phyloP scores from a whole-genome alignment of 2,888 invertebrate genomes.

The Macrosiphum euphorbiae region DNA sequence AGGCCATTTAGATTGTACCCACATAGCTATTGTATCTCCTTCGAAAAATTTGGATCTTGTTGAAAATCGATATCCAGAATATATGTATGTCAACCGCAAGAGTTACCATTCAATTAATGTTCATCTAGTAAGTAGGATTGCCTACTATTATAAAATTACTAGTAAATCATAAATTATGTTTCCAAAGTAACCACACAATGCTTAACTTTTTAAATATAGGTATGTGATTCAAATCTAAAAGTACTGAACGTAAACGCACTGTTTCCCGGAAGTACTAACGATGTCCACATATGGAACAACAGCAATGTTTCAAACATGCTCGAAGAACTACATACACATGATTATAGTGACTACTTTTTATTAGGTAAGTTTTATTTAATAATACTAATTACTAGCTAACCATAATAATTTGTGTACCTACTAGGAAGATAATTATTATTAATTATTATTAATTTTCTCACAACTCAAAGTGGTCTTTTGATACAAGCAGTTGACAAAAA shows the following conservation, averaged over 20 bases:
- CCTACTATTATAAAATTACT: not conserved
- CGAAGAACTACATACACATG: no score
- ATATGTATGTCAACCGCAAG: not conserved
- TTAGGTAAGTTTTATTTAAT: no score
- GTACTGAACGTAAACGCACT: not conserved
- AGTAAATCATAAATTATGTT: not conserved
- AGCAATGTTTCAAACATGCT: no score
- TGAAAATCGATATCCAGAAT: not conserved
- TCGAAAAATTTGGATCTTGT: not conserved
- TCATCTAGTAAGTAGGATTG: not conserved
- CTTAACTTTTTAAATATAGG: not conserved
- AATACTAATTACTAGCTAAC: no score
- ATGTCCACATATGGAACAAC: not conserved
- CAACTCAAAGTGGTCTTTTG: no score
- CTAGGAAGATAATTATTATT: no score
- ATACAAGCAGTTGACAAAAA: no score
- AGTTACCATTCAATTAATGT: not conserved
- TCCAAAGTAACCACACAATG: not conserved
- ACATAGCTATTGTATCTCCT: no score
- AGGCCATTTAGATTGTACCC: no score
- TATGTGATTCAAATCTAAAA: conserved; percentile 13
- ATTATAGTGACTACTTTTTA: no score
- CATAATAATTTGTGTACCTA: no score
- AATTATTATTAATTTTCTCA: no score
- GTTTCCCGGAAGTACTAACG: not conserved